Percentiles rank a stretch among this genome's conserved stretches.
Conservation (phyloP, 2,797 vertebrate genomes). For the Myiotriccus ornatus region DNA sequence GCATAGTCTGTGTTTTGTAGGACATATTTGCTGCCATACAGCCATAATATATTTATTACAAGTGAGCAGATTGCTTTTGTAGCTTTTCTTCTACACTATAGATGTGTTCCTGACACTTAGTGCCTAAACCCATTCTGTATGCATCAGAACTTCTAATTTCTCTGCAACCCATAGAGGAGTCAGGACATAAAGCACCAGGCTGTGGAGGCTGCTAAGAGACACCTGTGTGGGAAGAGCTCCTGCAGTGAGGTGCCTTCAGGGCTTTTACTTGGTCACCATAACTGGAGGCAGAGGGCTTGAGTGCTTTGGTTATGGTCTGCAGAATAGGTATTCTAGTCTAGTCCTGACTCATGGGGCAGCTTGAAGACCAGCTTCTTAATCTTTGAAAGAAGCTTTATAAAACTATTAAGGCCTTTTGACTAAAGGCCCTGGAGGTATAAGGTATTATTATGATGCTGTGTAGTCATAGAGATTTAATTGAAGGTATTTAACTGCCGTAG, state of each 20-base stretch:
- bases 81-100: background rate
- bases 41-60: background rate
- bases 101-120: background rate
- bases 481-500: background rate
- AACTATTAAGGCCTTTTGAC: background rate
- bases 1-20: background rate
- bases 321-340: background rate
- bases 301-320: background rate
- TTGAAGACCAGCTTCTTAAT: background rate
- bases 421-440: background rate
- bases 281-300: background rate
- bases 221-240: background rate
- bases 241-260: background rate
- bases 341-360: background rate
- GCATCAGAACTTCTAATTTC: background rate
- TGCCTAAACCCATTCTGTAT: background rate
- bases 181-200: background rate
- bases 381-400: background rate
- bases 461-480: conserved; percentile 10
- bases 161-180: background rate
- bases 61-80: background rate
- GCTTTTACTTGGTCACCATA: background rate
- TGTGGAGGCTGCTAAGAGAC: background rate
- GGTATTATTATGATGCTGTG: background rate
- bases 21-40: background rate